A percentile compares a stretch with the other conserved stretches of the same genome.
These are phyloP conservation scores for Gymnothorax javanicus DNA, from an alignment of 2,797 vertebrate genomes.

Conservation along the genomic window DNA sequence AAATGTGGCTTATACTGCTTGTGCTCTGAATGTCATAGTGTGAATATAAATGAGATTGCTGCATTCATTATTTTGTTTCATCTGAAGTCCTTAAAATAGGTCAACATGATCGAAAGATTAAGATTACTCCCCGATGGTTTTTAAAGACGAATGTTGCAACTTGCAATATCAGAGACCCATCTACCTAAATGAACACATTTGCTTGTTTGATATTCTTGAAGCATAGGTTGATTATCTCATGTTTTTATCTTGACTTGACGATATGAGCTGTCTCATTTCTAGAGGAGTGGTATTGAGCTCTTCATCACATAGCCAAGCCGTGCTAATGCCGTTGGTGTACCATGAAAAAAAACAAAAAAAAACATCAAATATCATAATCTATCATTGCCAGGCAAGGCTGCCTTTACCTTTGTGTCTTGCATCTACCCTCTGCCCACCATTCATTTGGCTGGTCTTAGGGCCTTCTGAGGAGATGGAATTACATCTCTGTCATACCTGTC, in stretches of 20 bases:
- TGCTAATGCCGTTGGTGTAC: not conserved
- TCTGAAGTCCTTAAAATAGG: not conserved
- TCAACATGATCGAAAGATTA: not conserved
- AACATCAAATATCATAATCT: conserved; percentile 20
- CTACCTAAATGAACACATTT: not conserved
- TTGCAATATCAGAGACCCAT: not conserved
- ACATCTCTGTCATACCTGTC: conserved; percentile 66
- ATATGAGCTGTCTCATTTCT: not conserved
- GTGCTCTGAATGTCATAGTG: not conserved
- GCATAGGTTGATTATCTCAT: not conserved
- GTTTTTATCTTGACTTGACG: not conserved
- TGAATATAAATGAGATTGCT: not conserved
- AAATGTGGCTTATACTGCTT: not conserved
- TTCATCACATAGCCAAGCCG: not conserved
- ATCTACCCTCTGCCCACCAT: conserved; percentile 32
- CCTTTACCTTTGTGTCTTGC: conserved; percentile 11
- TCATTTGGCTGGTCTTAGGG: conserved; percentile 31
- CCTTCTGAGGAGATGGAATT: conserved; percentile 56
- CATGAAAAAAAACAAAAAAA: not conserved
- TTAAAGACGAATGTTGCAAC: not conserved
- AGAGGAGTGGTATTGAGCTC: not conserved
- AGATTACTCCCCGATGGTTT: not conserved
- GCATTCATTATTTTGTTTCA: not conserved
- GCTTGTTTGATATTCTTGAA: not conserved
- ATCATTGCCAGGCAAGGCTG: conserved; percentile 6